Base-by-base conservation (phyloP, 2,888 invertebrate species). In the Nomada flava region DNA sequence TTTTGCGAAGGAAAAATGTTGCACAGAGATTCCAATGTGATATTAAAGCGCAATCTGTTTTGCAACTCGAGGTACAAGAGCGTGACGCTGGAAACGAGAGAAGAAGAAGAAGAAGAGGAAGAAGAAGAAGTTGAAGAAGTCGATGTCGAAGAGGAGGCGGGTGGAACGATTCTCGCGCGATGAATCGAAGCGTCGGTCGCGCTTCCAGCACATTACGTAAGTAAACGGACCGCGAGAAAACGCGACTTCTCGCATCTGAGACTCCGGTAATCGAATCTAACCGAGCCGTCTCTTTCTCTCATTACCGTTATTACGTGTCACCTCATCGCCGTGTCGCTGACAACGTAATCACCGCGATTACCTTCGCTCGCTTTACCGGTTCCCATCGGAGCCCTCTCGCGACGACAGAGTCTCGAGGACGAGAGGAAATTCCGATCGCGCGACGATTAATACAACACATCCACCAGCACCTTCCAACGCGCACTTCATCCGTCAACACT, bases 281-380 rank as follows among this genome's bases (percentile, higher is more conserved):
- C 88, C 75, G 79, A 76, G 26, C 84, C 63, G 84, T 88, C 85
- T 88, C 86, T 86, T 86, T 88, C 85, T 82, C 86, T 80, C 80
- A 74, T 88, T 80, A 82, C 83, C 79, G 82, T 88, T 79, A 82
- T 82, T 83, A 83, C 57, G 84, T 83, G 81, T 86, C 84, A 80
- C 80, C 74, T 74, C 53, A 79, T 62, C 52, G 67, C 60, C 72
- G 81, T 83, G 83, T 86, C 84, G 69, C 29, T 65, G 76, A 63
- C 81, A 74, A 80, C 80, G 83, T 88, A 88, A 88, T 88, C 86
- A 80, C 75, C 52, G 77, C 84, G 86, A 88, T 88, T 88, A 86
- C 88, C 88, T 86, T 86, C 88, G 83, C 70, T 76, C 86, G 80
- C 69, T 79, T 88, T 86, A 77, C 78, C 77, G 77, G 88, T 88